Percentiles rank a stretch among this genome's conserved stretches.
These are phyloP conservation scores for Ichneumon xanthorius DNA, from an alignment of 2,888 invertebrate genomes.

Conservation along the genomic window DNA sequence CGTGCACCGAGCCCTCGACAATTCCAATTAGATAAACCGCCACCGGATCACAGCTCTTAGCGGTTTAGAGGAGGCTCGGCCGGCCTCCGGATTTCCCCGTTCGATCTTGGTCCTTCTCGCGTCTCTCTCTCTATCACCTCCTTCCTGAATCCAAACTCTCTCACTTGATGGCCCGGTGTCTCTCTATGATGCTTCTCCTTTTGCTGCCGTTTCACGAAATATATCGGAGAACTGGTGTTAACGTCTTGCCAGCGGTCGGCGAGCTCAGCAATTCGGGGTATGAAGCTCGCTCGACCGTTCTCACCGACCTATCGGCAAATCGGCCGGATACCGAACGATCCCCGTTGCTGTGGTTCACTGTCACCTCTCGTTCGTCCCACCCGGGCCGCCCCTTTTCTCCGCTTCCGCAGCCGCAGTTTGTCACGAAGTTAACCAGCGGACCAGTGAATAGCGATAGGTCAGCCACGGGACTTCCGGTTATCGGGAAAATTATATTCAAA, in stretches of 20 bases:
- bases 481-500: constrained; percentile 55
- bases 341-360: constrained; percentile 61
- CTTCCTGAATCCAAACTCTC: constrained; percentile 5
- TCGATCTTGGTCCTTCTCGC: constrained; percentile 47
- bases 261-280: constrained; percentile 53
- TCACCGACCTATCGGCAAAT: constrained; percentile 63
- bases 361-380: constrained; percentile 19
- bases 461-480: constrained; percentile 60
- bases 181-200: constrained; percentile 46
- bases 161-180: constrained; percentile 21
- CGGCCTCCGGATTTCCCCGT: constrained; percentile 67
- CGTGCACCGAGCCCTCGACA: constrained; percentile 79
- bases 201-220: constrained; percentile 57
- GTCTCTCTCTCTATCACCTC: neutral
- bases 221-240: constrained; percentile 54
- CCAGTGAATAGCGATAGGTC: constrained; percentile 65
- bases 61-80: constrained; percentile 73
- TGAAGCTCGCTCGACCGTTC: constrained; percentile 45
- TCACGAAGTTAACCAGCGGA: constrained; percentile 63
- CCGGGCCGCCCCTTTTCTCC: constrained; percentile 56
- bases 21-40: constrained; percentile 84
- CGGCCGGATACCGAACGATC: constrained; percentile 64
- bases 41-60: constrained; percentile 82
- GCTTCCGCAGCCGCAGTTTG: constrained; percentile 66
- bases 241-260: constrained; percentile 60